Base-by-base conservation (phyloP, 2,113 vertebrate genomes). In the Anser cygnoides region DNA sequence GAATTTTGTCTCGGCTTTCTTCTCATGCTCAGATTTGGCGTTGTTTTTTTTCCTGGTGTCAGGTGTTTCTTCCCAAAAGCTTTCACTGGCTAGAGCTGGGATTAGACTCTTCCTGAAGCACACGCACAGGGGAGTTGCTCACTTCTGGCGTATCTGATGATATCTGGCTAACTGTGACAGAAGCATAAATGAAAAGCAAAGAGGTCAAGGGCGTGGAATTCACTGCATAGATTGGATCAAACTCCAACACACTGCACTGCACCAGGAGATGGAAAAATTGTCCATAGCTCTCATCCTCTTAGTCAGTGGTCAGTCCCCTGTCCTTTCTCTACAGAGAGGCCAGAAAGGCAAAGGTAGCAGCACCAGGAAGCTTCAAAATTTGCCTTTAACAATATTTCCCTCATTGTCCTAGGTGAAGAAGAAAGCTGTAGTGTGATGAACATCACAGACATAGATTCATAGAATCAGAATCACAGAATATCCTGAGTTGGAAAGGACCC, bases 1-100 rank as follows among this genome's bases (percentile, higher is more conserved):
- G 94, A 59, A 84, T 84, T 96, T 95, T 92, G n/a, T 89, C 9
- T 89, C n/a, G 49, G 78, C 74, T 96, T 92, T 96, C 82, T 97
- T 92, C 91, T 92, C 54, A 28, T 73, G 58, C 37, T 79, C 70
- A 84, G 87, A 78, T 57, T 75, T 79, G 35, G 1, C 23, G 41
- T 74, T 39, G 39, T 39, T 39, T 50, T 86, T 96, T 87, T 73
- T 93, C 79, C 58, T 94, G 87, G 77, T 83, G 85, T 81, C 13
- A 29, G 29, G 72, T 91, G 61, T 75, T 92, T 96, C 87, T 95
- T 96, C 61, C 50, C 79, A 86, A 92, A 92, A 65, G 35, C 72
- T 97, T 96, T 87, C 87, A 55, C 63, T 79, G 90, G 65, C 61
- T 91, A 86, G 79, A 62, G 52, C 65, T 55, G 57, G 9, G n/a